phyloP scores from a whole-genome alignment of 2,797 vertebrate species.

The Micromesistius poutassou region DNA sequence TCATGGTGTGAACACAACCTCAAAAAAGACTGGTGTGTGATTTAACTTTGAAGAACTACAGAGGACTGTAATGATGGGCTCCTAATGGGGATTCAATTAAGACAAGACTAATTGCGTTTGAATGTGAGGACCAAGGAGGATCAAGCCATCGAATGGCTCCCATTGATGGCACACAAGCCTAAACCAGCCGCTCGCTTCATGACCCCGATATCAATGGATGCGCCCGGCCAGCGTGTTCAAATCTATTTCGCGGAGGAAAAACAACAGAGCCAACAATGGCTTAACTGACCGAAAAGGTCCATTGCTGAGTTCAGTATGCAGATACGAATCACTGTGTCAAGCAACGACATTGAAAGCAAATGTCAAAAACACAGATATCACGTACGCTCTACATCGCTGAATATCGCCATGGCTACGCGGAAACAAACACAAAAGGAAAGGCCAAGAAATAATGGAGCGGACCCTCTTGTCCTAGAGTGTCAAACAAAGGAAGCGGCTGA shows the following conservation, averaged over 20 bases:
- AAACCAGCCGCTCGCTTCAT: constrained; percentile 8
- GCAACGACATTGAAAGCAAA: no score
- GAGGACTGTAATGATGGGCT: constrained; percentile 75
- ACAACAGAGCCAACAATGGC: constrained; percentile 13
- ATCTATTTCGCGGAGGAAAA: constrained; percentile 24
- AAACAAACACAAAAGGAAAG: neutral
- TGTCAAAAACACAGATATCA: no score
- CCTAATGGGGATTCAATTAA: constrained; percentile 78
- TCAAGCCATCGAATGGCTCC: constrained; percentile 4
- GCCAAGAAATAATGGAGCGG: neutral
- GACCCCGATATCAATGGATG: neutral
- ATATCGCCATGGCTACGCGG: no score
- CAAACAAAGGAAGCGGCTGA: neutral
- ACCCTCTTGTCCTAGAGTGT: neutral
- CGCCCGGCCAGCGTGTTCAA: neutral
- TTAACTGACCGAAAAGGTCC: no score
- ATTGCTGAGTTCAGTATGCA: no score
- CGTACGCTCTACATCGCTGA: no score
- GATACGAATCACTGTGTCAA: no score
- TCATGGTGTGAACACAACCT: constrained; percentile 70
- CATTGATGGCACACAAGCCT: constrained; percentile 23
- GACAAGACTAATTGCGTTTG: constrained; percentile 75
- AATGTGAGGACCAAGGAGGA: constrained; percentile 73
- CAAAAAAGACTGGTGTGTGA: constrained; percentile 66
- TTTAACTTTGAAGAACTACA: constrained; percentile 77